Conservation (phyloP, 2,888 invertebrate genomes). For the Ormyrus labotus region DNA sequence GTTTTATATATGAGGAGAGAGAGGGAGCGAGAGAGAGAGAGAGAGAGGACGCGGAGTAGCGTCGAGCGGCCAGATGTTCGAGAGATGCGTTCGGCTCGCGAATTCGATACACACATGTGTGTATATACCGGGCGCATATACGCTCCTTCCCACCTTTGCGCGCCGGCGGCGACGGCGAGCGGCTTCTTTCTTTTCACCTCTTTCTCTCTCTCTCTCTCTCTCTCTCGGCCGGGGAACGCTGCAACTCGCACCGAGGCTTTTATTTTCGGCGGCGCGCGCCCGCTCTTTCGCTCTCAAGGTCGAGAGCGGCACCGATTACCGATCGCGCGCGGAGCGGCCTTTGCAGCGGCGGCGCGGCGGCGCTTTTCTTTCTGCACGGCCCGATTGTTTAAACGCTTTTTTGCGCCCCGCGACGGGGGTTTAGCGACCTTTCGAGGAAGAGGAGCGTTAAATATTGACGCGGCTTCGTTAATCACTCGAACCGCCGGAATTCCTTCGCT, state of each 20-base stretch:
- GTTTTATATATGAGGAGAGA: conserved; percentile 66
- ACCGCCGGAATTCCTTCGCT: too few relatives aligned
- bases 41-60: background rate
- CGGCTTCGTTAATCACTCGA: too few relatives aligned
- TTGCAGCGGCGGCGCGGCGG: too few relatives aligned
- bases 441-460: too few relatives aligned
- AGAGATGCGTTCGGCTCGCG: conserved; percentile 33
- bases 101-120: background rate
- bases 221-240: background rate
- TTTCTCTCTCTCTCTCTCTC: background rate
- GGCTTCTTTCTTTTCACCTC: background rate
- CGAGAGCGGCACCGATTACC: background rate
- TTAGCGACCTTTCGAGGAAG: too few relatives aligned
- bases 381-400: too few relatives aligned
- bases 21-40: conserved; percentile 17
- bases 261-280: background rate
- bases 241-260: too few relatives aligned
- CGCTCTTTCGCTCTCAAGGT: conserved; percentile 16
- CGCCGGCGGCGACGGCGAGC: too few relatives aligned
- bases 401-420: too few relatives aligned
- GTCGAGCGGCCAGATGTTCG: background rate
- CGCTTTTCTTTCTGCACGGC: too few relatives aligned
- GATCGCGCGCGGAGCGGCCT: background rate
- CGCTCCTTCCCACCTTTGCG: background rate
- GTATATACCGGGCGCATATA: background rate